Base-by-base conservation (phyloP, 2,113 vertebrate genomes). In the Centrocercus urophasianus region DNA sequence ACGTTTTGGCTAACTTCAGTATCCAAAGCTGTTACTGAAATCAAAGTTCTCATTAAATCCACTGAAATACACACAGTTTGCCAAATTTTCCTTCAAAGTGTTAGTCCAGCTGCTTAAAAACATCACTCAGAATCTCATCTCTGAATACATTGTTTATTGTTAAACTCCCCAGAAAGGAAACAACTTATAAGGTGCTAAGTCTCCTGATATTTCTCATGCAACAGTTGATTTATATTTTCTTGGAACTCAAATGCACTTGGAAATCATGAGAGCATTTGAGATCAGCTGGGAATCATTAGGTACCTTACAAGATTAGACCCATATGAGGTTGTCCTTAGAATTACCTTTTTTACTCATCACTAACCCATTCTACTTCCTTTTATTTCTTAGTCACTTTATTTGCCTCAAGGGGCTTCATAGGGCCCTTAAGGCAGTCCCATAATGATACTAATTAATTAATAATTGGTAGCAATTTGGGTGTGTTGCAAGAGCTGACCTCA, bases 401-500 rank as follows among this genome's bases (percentile, higher is more conserved):
- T 93, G 47, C 86, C 95, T 95, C 79, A 88, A 65, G 48, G 65
- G 88, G 38, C 57, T 36, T 48, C n/a, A 88, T 81, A 88, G 40
- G 52, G 27, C 47, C 76, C 85, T 94, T 83, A 90, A 91, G 90
- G 73, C 57, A 81, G 83, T 84, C 85, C 83, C 73, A 75, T 88
- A 94, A 95, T 86, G 83, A 90, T 90, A 93, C 65, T 93, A 96
- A 97, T 94, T 95, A 96, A 96, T 97, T 95, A 95, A 94, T 96
- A 96, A 97, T 91, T 95, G 95, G 57, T 94, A 94, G 73, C 73
- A 95, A 75, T 95, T 95, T 91, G 93, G 83, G 76, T 88, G 65
- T 72, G 91, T 88, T 88, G 87, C 34, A 94, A 90, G 94, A 94
- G 72, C 69, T 95, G 95, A 96, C 94, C 95, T 94, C 27, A 8